phyloP scores from a whole-genome alignment of 2,113 vertebrate species.

The Gobiocypris rarus region DNA sequence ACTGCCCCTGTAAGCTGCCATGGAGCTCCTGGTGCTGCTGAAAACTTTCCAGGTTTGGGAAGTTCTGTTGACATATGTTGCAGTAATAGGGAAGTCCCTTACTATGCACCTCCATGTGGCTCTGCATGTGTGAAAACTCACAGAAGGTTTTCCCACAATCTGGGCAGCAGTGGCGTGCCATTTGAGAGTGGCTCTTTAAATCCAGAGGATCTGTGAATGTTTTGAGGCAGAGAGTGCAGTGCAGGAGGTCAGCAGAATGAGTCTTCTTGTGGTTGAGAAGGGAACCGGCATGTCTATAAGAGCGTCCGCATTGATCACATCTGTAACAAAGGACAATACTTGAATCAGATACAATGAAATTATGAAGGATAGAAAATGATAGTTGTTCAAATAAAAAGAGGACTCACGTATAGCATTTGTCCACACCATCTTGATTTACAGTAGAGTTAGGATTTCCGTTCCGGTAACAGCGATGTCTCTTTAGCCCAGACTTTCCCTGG shows the following conservation, averaged over 20 bases:
- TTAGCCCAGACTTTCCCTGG: slow-evolving; percentile 72
- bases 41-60: slow-evolving; percentile 74
- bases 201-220: slow-evolving; percentile 78
- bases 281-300: slow-evolving; percentile 82
- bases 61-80: slow-evolving; percentile 80
- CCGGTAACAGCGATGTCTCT: slow-evolving; percentile 74
- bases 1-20: slow-evolving; percentile 62
- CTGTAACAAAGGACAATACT: slow-evolving; percentile 59
- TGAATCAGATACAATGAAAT: not conserved
- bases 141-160: slow-evolving; percentile 83
- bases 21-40: slow-evolving; percentile 78
- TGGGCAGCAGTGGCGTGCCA: slow-evolving; percentile 79
- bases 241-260: slow-evolving; percentile 79
- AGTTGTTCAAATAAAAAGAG: not conserved
- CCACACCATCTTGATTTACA: slow-evolving; percentile 63
- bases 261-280: slow-evolving; percentile 85
- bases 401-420: slow-evolving; percentile 80
- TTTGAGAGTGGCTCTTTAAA: slow-evolving; percentile 80
- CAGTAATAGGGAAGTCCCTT: slow-evolving; percentile 78
- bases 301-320: slow-evolving; percentile 85
- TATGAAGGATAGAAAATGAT: not conserved
- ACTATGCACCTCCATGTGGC: slow-evolving; percentile 77
- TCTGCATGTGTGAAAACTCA: slow-evolving; percentile 74
- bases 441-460: slow-evolving; percentile 36
- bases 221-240: slow-evolving; percentile 81